Base-by-base conservation (phyloP, 2,888 invertebrate genomes). In the Diarsia mendica region DNA sequence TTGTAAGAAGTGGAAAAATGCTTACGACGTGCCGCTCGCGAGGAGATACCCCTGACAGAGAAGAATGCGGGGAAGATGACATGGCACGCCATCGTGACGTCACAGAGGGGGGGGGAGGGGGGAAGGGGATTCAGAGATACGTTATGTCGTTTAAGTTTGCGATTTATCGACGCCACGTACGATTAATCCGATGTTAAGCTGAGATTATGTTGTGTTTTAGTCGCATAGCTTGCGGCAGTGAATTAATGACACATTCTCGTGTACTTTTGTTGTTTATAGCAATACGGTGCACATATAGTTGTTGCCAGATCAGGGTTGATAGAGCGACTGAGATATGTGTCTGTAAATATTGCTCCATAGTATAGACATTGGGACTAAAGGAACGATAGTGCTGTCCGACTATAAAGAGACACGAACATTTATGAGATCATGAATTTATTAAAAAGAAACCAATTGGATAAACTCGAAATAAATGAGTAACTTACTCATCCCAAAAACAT, bases 1-100 rank as follows among this genome's bases (percentile, higher is more conserved):
- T 83, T 82, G 82, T 82, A 82, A 80, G 67, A 70, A 83, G 72
- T 73, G 67, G 72, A 82, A 68, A 77, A 83, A 82, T 80, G 84
- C 44, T 68, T 18, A 70, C 53, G 76, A 80, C 82, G 82, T 82
- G 82, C 80, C 23, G 48, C 67, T 51, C 61, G 74, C 23, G 51
- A 67, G 2, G 28, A 67, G 67, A 80, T 76, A 76, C 79, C 49
- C 33, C 70, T 70, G 83, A 80, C 83, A 58, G 79, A 64, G 72
- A 83, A 67, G 68, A 79, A 82, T 69, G 82, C 39, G 72, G 33
- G 64, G 44, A 72, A 33, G 71, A 83, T 83, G 76, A 76, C 69
- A 53, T 64, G 72, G 74, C 75, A 55, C 51, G 13, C 61, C 53
- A n/a, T 60, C 13, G 61, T 72, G 63, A 73, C 64, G 60, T 76